A percentile compares a stretch with the other conserved stretches of the same genome.
These are phyloP conservation scores for Florisuga fusca DNA, from an alignment of 2,797 vertebrate species.

Conservation along the genomic window DNA sequence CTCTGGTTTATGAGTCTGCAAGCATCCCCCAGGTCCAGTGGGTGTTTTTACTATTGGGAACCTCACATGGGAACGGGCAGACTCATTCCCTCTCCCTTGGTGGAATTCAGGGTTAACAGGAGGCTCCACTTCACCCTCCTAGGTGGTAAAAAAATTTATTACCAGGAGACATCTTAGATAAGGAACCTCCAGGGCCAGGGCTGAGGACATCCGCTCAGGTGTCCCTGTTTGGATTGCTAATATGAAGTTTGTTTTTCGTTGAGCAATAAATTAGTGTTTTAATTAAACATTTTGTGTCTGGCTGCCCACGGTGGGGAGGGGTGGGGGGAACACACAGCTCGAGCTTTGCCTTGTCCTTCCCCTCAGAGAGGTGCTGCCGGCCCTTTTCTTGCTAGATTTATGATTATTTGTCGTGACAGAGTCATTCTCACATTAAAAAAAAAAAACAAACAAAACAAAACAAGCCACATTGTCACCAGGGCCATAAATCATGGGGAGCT, in stretches of 20 bases:
- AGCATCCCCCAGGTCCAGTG: neutral
- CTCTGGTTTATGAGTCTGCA: fast-evolving
- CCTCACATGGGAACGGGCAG: fast-evolving
- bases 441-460: no score
- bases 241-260: neutral
- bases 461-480: neutral
- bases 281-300: neutral
- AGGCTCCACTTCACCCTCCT: neutral
- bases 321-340: neutral
- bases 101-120: neutral
- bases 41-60: neutral
- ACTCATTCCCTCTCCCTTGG: neutral
- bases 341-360: neutral
- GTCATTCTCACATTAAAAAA: neutral
- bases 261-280: neutral
- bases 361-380: neutral
- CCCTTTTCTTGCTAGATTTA: neutral
- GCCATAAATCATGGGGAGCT: constrained; percentile 27
- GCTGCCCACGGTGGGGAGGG: neutral
- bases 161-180: neutral
- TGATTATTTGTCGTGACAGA: neutral
- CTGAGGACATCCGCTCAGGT: neutral
- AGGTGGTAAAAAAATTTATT: neutral
- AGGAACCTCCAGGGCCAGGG: neutral
- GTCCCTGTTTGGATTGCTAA: neutral